Evolutionary conservation across 2,888 invertebrate genomes (phyloP).

Genomic region (Brenthis daphne): DNA sequence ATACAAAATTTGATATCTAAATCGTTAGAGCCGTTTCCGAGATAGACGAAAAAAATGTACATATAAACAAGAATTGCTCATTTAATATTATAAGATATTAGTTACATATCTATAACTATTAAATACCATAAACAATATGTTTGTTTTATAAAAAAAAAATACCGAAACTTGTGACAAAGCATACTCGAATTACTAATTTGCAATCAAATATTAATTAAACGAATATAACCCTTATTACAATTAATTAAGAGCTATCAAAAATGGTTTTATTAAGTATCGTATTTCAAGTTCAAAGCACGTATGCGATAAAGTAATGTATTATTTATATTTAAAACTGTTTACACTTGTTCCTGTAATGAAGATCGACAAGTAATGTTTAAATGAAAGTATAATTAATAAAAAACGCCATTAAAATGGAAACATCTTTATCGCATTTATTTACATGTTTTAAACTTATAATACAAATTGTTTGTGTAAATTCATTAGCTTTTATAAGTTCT

Average conservation of each 20-base stretch:
- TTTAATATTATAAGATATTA: not conserved
- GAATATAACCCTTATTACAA: conserved; percentile 43
- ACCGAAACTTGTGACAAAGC: conserved; percentile 57
- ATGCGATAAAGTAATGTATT: conserved; percentile 44
- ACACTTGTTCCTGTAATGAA: conserved; percentile 42
- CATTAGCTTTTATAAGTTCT: too few relatives aligned
- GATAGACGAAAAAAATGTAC: too few relatives aligned
- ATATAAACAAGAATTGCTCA: too few relatives aligned
- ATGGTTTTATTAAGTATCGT: conserved; percentile 53
- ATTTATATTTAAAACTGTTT: conserved; percentile 45
- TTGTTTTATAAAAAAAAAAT: conserved; percentile 30
- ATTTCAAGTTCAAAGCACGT: conserved; percentile 59
- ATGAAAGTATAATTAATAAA: conserved; percentile 37
- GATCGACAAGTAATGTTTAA: conserved; percentile 39
- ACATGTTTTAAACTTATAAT: not conserved
- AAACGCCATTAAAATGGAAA: conserved; percentile 8
- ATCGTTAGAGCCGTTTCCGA: too few relatives aligned
- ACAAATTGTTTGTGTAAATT: not conserved
- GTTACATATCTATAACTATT: not conserved
- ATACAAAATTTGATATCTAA: too few relatives aligned
- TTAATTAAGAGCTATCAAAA: conserved; percentile 40
- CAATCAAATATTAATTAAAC: conserved; percentile 48
- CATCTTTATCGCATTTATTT: not conserved
- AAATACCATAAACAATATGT: conserved; percentile 21
- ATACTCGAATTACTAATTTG: conserved; percentile 66